phyloP scores from a whole-genome alignment of 2,888 invertebrate genomes.

The Acanthoscelides obtectus region DNA sequence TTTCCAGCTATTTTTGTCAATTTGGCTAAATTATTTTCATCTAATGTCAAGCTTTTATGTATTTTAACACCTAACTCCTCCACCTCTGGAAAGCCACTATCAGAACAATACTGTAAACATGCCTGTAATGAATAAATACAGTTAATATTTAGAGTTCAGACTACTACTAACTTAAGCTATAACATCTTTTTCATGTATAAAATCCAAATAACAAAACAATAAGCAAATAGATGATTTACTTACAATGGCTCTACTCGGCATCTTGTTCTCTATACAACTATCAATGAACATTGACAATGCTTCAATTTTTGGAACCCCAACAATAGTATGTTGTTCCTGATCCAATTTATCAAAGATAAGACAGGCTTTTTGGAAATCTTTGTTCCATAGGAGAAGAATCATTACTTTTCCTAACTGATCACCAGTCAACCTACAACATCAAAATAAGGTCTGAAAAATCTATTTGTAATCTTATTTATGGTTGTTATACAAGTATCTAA shows the following conservation, averaged over 20 bases:
- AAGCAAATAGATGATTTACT: conserved; percentile 26
- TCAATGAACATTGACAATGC: conserved; percentile 52
- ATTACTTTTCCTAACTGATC: conserved; percentile 58
- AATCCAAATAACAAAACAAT: neutral
- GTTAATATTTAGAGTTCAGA: neutral
- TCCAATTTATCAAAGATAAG: conserved; percentile 53
- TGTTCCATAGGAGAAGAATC: conserved; percentile 45
- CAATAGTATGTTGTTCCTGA: conserved; percentile 49
- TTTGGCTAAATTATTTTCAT: conserved; percentile 47
- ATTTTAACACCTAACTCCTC: conserved; percentile 45
- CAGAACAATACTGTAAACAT: conserved; percentile 55
- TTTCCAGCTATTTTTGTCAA: conserved; percentile 51
- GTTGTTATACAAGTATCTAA: no score
- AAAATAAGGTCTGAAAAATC: no score
- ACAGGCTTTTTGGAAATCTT: conserved; percentile 52
- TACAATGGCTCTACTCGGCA: conserved; percentile 53
- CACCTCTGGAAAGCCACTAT: conserved; percentile 52
- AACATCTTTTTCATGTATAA: neutral
- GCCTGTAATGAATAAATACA: conserved; percentile 40
- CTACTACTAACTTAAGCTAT: neutral
- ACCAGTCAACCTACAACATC: conserved; percentile 52
- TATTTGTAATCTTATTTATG: no score
- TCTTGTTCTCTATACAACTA: conserved; percentile 51
- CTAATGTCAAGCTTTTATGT: conserved; percentile 46
- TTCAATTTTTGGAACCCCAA: conserved; percentile 53